phyloP scores from a whole-genome alignment of 2,888 invertebrate species.

The Geotrupes spiniger region DNA sequence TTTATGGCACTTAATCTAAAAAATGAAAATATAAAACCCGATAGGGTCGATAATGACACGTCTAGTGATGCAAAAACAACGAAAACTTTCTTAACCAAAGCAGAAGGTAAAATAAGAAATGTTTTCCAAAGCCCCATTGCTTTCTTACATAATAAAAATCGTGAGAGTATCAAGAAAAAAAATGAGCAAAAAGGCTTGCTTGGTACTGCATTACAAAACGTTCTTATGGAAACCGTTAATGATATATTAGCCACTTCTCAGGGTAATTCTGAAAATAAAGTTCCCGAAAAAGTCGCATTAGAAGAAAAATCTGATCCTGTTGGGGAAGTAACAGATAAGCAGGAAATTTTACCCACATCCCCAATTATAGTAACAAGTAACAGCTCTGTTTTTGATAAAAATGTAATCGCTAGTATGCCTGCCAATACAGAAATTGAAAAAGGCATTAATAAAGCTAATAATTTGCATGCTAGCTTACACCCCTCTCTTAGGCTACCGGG shows the following conservation, averaged over 20 bases:
- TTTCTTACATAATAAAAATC: constrained; percentile 10
- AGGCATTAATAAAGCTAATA: constrained; percentile 43
- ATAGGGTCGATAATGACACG: constrained; percentile 2
- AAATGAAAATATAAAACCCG: constrained; percentile 11
- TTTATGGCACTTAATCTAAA: constrained; percentile 48
- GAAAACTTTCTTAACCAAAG: constrained; percentile 12
- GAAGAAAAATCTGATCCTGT: not conserved
- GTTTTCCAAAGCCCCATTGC: constrained; percentile 12
- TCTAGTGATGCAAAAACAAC: constrained; percentile 2
- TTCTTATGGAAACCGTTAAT: constrained; percentile 56
- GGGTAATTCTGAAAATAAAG: constrained; percentile 13
- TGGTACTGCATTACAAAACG: constrained; percentile 58
- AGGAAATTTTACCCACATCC: not conserved
- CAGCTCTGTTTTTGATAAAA: constrained; percentile 3
- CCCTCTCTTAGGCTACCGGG: constrained; percentile 43
- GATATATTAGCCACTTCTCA: constrained; percentile 39
- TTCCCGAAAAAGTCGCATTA: no score
- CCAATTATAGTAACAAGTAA: constrained; percentile 5
- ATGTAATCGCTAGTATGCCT: constrained; percentile 27
- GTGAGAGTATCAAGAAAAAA: constrained; percentile 16
- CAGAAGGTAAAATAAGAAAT: constrained; percentile 15
- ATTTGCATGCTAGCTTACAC: constrained; percentile 47
- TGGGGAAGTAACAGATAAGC: no score
- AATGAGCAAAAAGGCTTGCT: constrained; percentile 42
- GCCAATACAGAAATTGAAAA: constrained; percentile 45